Evolutionary conservation across 2,888 invertebrate genomes (phyloP).

Genomic region (Ptychoptera albimana): DNA sequence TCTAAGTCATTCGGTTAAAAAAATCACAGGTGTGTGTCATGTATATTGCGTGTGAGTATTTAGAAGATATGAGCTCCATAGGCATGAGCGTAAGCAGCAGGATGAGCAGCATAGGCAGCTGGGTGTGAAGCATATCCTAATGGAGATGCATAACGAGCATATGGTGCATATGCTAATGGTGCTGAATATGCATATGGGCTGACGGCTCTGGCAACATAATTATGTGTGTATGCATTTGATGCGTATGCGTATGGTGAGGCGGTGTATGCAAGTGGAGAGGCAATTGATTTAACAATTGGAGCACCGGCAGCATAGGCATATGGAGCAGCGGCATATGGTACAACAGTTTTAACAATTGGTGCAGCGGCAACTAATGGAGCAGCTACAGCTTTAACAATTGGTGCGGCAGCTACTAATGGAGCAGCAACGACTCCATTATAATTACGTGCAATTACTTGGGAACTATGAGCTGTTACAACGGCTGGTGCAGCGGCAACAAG

Average conservation of each 20-base stretch:
- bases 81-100: constrained; percentile 8
- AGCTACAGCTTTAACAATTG: constrained; percentile 36
- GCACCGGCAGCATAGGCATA: constrained; percentile 4
- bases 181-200: constrained; percentile 7
- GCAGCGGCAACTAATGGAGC: constrained; percentile 6
- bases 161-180: background rate
- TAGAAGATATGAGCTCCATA: too few relatives aligned
- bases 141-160: background rate
- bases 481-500: constrained; percentile 23
- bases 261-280: constrained; percentile 2
- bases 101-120: background rate
- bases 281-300: too few relatives aligned
- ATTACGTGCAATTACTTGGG: constrained; percentile 36
- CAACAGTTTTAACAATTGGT: constrained; percentile 4
- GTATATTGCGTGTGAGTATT: too few relatives aligned
- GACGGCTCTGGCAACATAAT: too few relatives aligned
- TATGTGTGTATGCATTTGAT: constrained; percentile 7
- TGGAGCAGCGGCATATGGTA: constrained; percentile 9
- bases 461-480: constrained; percentile 34
- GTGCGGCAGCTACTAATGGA: constrained; percentile 36
- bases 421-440: constrained; percentile 30
- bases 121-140: constrained; percentile 11
- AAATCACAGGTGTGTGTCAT: too few relatives aligned
- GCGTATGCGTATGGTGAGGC: constrained; percentile 8
- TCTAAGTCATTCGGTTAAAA: too few relatives aligned